Base-by-base conservation (phyloP, 2,888 invertebrate genomes). In the Xanthostigma xanthostigma region DNA sequence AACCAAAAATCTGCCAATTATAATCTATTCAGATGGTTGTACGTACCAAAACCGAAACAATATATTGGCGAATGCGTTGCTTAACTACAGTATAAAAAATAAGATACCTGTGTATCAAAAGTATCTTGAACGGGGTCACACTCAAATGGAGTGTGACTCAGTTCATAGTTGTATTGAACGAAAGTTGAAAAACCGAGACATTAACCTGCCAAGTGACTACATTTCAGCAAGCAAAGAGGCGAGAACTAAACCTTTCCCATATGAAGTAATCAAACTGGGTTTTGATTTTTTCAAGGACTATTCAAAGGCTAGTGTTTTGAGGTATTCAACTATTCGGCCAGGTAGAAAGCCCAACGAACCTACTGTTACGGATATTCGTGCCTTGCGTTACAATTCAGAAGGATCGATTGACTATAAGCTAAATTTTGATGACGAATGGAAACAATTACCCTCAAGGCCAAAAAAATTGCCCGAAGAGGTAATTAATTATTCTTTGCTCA, bases 101-200 rank as follows among this genome's bases (percentile, higher is more conserved):
- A 53, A 54, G 8, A 50, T 54, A n/a, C 49, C 45, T 1, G 51
- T 53, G n/a, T 40, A 50, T 37, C 58, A 58, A 48, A 58, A 57
- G 40, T 56, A 46, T 51, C 49, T 58, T 33, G 58, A 56, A 46
- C 53, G 53, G 11, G 62, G 61, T n/a, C 63, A 63, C 51, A 59
- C 63, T 2, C 61, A 62, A 53, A 62, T 63, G 60, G 60, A 63
- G 50, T 57, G 56, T 27, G 64, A 64, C 50, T 58, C 57, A 0
- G 58, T 61, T 3, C 62, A 65, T 53, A 45, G 57, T 49, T 48
- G 51, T 3, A 59, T 64, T 33, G 63, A 64, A 53, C 51, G 55
- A 41, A 59, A 55, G 34, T 42, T 45, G 51, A 53, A 48, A 49
- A 44, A 6, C 10, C 37, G 40, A 45, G 50, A 49, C 45, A 54